Evolutionary conservation across 2,888 invertebrate species (phyloP), one percentile per base, ranked within the genome.

Genomic region (Silvanus unidentatus): DNA sequence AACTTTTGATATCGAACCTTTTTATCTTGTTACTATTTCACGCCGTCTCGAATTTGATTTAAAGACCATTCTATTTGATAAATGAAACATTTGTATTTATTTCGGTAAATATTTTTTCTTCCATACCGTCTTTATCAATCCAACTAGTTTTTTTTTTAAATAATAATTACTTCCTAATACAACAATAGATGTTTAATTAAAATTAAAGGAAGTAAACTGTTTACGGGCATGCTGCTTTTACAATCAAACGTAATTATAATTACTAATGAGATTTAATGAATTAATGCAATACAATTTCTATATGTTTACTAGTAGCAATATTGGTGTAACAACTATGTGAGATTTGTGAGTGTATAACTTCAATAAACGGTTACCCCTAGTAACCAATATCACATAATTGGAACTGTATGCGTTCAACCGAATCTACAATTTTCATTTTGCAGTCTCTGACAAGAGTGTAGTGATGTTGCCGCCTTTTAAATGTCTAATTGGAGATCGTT

Each of bases 301-400:
- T 16, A 37, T 37, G 15, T 22, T 22, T n/a, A n/a, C 3, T 22
- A 8, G 4, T 8, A 22, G 22, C 3, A 5, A 22, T 22, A 22
- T 8, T 5, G 8, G 22, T 22, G 8, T 8, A 22, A 22, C 22
- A 8, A 22, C 22, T 37, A 12, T 16, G n/a, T 37, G 45, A 48
- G 47, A 51, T 47, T 51, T 48, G 32, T 13, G 43, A 49, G 47
- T 35, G 37, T 37, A 22, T 22, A 55, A 52, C 57, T 54, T 53
- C 56, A 54, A 59, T 59, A 57, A 57, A 54, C 42, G 54, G 60
- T 59, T 54, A 57, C 57, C 56, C 55, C 27, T 54, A 48, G 58
- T 57, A 60, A 62, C 62, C 62, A 58, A 59, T 59, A 60, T 57
- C 48, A 55, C 48, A 57, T 62, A 60, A 62, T 60, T 60, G 60